Conservation (phyloP, 2,113 vertebrate genomes). For the Anguilla japonica region DNA sequence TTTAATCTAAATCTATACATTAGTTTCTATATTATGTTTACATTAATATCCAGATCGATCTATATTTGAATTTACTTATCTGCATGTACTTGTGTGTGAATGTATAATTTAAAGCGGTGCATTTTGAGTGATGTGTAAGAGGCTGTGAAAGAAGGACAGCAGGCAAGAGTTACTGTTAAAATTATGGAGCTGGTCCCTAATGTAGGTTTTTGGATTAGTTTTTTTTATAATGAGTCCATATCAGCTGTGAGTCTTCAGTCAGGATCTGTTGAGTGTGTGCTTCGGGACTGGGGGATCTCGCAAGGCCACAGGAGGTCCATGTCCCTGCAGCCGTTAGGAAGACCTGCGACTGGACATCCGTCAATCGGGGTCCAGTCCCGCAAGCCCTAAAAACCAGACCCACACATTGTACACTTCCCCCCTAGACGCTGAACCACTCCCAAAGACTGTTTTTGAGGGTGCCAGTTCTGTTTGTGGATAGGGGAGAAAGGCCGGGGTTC, state of each 20-base stretch:
- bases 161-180: too few species aligned
- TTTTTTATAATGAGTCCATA: background rate
- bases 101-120: background rate
- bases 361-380: background rate
- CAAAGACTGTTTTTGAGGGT: background rate
- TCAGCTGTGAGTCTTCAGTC: background rate
- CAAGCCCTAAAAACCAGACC: background rate
- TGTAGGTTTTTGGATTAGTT: too few species aligned
- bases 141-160: background rate
- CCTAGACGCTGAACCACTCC: background rate
- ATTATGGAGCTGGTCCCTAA: too few species aligned
- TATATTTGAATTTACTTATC: background rate
- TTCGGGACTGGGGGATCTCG: background rate
- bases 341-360: background rate
- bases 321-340: background rate
- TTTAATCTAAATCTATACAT: background rate
- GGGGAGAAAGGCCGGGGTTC: too few species aligned
- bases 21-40: too few species aligned
- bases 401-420: background rate
- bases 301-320: background rate
- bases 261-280: background rate
- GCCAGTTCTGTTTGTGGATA: background rate
- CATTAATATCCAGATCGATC: too few species aligned
- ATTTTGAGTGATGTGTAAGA: background rate
- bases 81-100: background rate